Conservation (phyloP, 1,140 invertebrate species). For the Calosoma granatense region DNA sequence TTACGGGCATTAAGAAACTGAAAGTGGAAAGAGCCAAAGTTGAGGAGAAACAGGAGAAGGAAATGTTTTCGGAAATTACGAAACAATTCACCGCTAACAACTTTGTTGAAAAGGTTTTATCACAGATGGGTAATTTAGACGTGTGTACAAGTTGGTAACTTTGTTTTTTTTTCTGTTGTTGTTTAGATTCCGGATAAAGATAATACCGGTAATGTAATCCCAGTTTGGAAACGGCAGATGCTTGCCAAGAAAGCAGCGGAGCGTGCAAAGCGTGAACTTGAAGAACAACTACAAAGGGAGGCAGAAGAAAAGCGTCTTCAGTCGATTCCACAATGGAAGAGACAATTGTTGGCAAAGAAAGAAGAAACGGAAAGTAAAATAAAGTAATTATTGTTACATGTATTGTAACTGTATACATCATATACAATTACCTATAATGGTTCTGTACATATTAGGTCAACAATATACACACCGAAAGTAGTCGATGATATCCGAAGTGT, state of each 20-base stretch:
- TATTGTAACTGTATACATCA: background rate
- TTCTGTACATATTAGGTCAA: slow-evolving; percentile 35
- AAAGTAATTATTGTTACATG: slow-evolving; percentile 40
- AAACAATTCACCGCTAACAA: slow-evolving; percentile 77
- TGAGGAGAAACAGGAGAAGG: slow-evolving; percentile 67
- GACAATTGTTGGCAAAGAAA: slow-evolving; percentile 72
- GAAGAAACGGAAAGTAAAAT: slow-evolving; percentile 63
- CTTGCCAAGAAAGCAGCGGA: slow-evolving; percentile 86
- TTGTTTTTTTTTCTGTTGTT: slow-evolving; percentile 25
- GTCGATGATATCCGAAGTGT: slow-evolving; percentile 41
- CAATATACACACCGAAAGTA: slow-evolving; percentile 55
- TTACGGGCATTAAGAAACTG: slow-evolving; percentile 80
- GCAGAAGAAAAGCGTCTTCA: slow-evolving; percentile 76
- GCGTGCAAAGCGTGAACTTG: slow-evolving; percentile 78
- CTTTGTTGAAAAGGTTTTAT: slow-evolving; percentile 86
- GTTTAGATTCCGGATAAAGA: slow-evolving; percentile 82
- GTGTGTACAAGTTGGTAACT: background rate
- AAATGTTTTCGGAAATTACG: slow-evolving; percentile 68
- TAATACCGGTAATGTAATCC: slow-evolving; percentile 77
- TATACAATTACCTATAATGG: background rate
- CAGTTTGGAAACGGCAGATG: slow-evolving; percentile 91
- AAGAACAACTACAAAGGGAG: slow-evolving; percentile 71
- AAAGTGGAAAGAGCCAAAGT: slow-evolving; percentile 77
- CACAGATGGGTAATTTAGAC: too few species aligned
- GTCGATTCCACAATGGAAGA: slow-evolving; percentile 85